Base-by-base conservation (phyloP, 2,888 invertebrate species). In the Pycnomerus fuliginosus region DNA sequence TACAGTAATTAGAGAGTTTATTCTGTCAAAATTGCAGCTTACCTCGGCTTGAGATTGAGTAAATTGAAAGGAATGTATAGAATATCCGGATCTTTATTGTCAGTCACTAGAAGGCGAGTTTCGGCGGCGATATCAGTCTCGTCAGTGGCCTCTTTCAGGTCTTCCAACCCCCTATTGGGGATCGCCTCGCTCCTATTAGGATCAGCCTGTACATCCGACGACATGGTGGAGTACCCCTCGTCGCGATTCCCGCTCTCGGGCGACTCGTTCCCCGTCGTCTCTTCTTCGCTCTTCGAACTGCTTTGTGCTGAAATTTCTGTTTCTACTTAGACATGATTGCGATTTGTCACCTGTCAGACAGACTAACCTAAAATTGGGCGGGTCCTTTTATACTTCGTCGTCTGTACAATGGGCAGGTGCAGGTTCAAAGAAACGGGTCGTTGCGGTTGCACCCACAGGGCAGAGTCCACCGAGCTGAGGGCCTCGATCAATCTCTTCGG, bases 181-280 rank as follows among this genome's bases (percentile, higher is more conserved):
- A 34, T 25, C 12, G 22, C 34, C 28, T 79, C 79, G 17, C 64
- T 61, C 23, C 74, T 62, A 1, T 80, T 80, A 1, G 83, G 82
- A 60, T 85, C 85, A 1, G 83, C 83, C 68, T 87, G 87, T 1
- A 87, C 85, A 65, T 88, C 88, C 50, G 86, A 86, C 7, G 87
- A 87, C 87, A 88, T 88, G 2, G 88, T 88, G 45, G 87, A 87
- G 70, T 88, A 88, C 11, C 87, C 88, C 67, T 88, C 88, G 74
- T 88, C 88, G 55, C 86, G 79, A 54, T 85, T 85, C 25, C 85
- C 85, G 58, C 85, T 85, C 61, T 85, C 85, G 0, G 85, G 85
- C 47, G 85, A 85, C 66, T 86, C 85, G 53, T 82, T 84, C 8
- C 83, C 85, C 1, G 48, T 43, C 16, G 80, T 84, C 59, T 83